phyloP scores from a whole-genome alignment of 2,888 invertebrate species.

The Leucophenga maculata region DNA sequence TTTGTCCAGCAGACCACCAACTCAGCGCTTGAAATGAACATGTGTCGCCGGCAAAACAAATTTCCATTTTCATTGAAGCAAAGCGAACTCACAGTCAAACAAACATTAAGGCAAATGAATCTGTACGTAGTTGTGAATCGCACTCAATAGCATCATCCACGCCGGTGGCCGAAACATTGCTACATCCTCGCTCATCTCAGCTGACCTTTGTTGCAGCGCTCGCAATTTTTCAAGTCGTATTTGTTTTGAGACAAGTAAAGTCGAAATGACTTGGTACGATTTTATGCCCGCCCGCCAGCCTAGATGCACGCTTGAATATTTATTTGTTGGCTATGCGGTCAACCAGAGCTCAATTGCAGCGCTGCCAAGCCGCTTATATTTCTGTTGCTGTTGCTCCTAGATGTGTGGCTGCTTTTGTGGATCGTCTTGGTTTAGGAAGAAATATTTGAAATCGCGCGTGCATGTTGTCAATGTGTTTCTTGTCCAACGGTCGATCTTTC shows the following conservation, averaged over 20 bases:
- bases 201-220: conserved; percentile 35
- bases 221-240: conserved; percentile 30
- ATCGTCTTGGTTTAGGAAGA: neutral
- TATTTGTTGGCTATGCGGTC: neutral
- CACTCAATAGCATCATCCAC: neutral
- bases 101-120: neutral
- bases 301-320: no score
- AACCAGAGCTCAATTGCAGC: neutral
- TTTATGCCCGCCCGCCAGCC: neutral
- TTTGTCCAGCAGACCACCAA: conserved; percentile 61
- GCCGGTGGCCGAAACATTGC: conserved; percentile 15
- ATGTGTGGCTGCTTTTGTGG: neutral
- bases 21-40: conserved; percentile 9
- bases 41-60: neutral
- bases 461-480: conserved; percentile 21
- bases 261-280: conserved; percentile 3
- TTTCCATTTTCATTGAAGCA: neutral
- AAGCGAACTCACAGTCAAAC: conserved; percentile 9
- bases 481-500: neutral
- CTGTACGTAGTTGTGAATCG: no score
- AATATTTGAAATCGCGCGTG: neutral
- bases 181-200: conserved; percentile 14
- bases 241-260: neutral
- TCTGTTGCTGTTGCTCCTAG: neutral
- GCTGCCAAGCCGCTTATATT: neutral